Conservation (phyloP, 1,140 invertebrate genomes). For the Kradibia gibbosae region DNA sequence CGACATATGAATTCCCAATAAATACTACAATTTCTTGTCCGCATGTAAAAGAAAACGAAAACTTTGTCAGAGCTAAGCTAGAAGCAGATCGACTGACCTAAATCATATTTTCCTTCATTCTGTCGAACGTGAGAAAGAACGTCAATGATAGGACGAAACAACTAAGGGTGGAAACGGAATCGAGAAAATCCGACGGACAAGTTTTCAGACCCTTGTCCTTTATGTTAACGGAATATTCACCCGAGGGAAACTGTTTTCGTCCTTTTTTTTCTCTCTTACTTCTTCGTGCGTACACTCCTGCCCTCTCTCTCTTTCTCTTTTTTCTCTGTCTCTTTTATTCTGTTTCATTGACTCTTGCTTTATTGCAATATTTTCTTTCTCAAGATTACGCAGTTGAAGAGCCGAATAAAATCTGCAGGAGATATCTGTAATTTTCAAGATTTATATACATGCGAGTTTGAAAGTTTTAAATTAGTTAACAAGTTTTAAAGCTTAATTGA, state of each 20-base stretch:
- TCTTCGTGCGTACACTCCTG: too few species aligned
- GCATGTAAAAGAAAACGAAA: neutral
- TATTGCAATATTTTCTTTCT: neutral
- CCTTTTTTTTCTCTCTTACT: neutral
- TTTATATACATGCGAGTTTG: neutral
- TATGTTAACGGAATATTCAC: slow-evolving; percentile 9
- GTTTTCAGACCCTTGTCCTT: slow-evolving; percentile 19
- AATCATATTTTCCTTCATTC: neutral
- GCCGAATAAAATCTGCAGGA: slow-evolving; percentile 1
- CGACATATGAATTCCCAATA: neutral
- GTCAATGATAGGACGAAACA: neutral
- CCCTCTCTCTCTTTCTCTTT: too few species aligned
- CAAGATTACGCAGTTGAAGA: slow-evolving; percentile 9
- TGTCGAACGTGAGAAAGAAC: neutral
- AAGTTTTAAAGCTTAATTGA: neutral
- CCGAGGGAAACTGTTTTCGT: neutral
- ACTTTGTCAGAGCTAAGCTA: neutral
- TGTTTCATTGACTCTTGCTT: too few species aligned
- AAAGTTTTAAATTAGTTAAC: neutral
- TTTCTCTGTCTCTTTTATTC: neutral
- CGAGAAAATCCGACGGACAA: slow-evolving; percentile 27
- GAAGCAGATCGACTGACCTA: slow-evolving; percentile 4
- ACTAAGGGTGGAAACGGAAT: neutral
- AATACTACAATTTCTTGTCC: slow-evolving; percentile 14
- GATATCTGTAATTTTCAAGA: slow-evolving; percentile 16